Percentiles rank a stretch among this genome's conserved stretches.
Conservation (phyloP, 92 coral and sea anemone genomes). For the Chrysogorgia sp. region DNA sequence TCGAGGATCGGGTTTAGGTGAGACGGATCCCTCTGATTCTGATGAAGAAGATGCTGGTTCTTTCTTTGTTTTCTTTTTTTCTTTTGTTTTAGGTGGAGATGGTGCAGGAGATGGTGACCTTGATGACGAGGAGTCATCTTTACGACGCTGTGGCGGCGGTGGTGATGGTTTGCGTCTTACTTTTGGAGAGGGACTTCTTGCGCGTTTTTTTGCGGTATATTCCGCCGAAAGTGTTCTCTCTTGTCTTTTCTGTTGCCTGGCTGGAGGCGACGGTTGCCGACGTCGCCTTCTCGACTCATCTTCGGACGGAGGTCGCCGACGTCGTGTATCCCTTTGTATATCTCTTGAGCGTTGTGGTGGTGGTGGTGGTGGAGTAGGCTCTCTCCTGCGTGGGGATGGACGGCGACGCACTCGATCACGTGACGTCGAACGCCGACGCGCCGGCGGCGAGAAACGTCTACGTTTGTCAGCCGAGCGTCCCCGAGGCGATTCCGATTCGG, state of each 20-base stretch:
- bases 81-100: slow-evolving; percentile 44
- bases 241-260: slow-evolving; percentile 4
- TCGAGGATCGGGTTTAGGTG: slow-evolving; percentile 25
- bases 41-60: slow-evolving; percentile 25
- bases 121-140: slow-evolving; percentile 52
- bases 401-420: slow-evolving; percentile 8
- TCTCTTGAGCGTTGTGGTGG: slow-evolving; percentile 22
- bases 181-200: slow-evolving; percentile 33
- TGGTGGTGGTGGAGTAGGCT: slow-evolving; percentile 1
- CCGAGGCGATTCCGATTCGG: slow-evolving; percentile 58
- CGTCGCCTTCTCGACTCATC: slow-evolving; percentile 42
- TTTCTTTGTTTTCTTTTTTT: slow-evolving; percentile 16
- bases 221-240: slow-evolving; percentile 12
- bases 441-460: slow-evolving; percentile 56
- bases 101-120: slow-evolving; percentile 64
- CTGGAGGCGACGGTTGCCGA: slow-evolving; percentile 7
- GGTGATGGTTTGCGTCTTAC: slow-evolving; percentile 46
- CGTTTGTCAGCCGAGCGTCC: slow-evolving; percentile 80
- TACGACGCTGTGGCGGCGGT: slow-evolving; percentile 52
- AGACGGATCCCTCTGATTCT: slow-evolving; percentile 28
- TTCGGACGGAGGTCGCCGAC: slow-evolving; percentile 30
- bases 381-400: slow-evolving; percentile 38
- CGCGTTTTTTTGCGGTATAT: slow-evolving; percentile 29
- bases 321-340: slow-evolving; percentile 12
- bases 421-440: slow-evolving; percentile 16